Conservation (phyloP, 1,140 invertebrate species). For the Dreissena rostriformis region DNA sequence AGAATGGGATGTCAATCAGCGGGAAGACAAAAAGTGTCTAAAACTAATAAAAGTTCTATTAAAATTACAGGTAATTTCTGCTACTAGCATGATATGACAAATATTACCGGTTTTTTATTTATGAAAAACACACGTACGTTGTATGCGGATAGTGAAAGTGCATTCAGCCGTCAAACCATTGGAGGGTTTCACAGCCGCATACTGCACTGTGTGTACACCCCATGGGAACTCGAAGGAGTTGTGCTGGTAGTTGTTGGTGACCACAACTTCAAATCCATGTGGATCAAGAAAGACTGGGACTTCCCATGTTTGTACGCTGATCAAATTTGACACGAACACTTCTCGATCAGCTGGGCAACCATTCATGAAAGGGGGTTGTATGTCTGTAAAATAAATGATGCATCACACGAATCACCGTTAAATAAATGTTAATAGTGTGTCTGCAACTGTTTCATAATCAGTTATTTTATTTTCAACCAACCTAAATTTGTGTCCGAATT, state of each 20-base stretch:
- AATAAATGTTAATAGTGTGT: no score
- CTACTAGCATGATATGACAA: not conserved
- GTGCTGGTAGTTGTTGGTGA: constrained; percentile 56
- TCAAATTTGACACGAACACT: constrained; percentile 6
- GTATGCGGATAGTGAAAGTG: constrained; percentile 55
- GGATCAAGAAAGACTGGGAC: constrained; percentile 61
- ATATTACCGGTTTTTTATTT: no score
- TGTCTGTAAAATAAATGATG: constrained; percentile 44
- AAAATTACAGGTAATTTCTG: not conserved
- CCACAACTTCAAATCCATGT: constrained; percentile 36
- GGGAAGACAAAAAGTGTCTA: not conserved
- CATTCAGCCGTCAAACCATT: constrained; percentile 65
- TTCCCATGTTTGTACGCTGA: constrained; percentile 50
- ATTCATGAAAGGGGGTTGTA: constrained; percentile 60
- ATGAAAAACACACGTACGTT: constrained; percentile 55
- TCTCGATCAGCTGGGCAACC: constrained; percentile 45
- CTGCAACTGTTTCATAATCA: no score
- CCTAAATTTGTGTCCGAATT: no score
- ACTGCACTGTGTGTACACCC: constrained; percentile 64
- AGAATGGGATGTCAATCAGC: not conserved
- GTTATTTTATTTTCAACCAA: no score
- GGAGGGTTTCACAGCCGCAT: constrained; percentile 56
- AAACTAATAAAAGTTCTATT: not conserved
- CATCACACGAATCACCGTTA: no score
- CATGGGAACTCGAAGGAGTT: constrained; percentile 57